Conservation (phyloP, 1,140 invertebrate genomes). For the Melipona quadrifasciata region DNA sequence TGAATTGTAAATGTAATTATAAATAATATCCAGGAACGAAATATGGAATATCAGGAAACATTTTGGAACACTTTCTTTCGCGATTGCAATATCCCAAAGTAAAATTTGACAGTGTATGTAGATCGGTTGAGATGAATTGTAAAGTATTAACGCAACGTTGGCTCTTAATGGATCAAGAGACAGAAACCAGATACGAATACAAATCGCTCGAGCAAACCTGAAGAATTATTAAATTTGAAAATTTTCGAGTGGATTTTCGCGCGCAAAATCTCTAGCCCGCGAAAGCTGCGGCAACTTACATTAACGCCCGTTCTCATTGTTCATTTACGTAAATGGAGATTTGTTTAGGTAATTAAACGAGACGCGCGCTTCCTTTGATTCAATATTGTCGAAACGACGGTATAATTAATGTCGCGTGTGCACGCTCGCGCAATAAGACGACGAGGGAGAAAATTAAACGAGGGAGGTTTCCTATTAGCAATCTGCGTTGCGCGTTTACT, state of each 20-base stretch:
- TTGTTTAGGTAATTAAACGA: conserved; percentile 16
- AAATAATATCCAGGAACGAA: too few species aligned
- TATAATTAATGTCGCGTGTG: conserved; percentile 4
- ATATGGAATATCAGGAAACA: too few species aligned
- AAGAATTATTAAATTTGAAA: too few species aligned
- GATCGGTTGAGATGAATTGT: too few species aligned
- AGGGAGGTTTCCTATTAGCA: neutral
- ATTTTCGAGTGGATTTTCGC: neutral
- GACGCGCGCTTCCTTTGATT: conserved; percentile 1
- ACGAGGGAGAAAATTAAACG: neutral
- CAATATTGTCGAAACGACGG: neutral
- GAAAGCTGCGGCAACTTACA: neutral
- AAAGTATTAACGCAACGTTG: too few species aligned
- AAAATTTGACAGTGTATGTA: too few species aligned
- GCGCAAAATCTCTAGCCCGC: neutral
- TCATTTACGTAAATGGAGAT: conserved; percentile 30
- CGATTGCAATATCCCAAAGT: too few species aligned
- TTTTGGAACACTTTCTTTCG: too few species aligned
- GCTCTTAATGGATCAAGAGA: too few species aligned
- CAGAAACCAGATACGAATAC: too few species aligned
- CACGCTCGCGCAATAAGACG: neutral
- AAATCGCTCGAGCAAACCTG: too few species aligned
- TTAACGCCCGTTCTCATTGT: neutral
- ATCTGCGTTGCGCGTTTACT: neutral
- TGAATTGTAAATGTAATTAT: too few species aligned